A percentile compares a stretch with the other conserved stretches of the same genome.
phyloP scores from a whole-genome alignment of 2,113 vertebrate species.

The Brachyhypopomus occidentalis region DNA sequence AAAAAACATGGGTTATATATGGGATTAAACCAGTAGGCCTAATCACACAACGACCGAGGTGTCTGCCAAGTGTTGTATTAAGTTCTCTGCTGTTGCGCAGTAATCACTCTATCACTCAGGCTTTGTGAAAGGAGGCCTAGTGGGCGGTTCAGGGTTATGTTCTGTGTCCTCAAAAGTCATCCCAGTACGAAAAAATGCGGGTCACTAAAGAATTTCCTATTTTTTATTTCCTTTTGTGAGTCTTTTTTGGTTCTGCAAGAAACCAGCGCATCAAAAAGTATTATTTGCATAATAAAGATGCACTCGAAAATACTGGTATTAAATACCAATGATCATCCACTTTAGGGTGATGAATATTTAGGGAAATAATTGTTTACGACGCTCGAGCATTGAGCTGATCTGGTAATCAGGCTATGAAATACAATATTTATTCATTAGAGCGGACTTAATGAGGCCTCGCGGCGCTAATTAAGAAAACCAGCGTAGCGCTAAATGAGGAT shows the following conservation, averaged over 20 bases:
- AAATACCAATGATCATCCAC: constrained; percentile 95
- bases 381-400: constrained; percentile 98
- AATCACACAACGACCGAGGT: too few relatives aligned
- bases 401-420: constrained; percentile 99
- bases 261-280: constrained; percentile 74
- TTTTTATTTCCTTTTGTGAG: constrained; percentile 41
- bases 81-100: too few relatives aligned
- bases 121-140: background rate
- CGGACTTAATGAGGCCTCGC: constrained; percentile 99
- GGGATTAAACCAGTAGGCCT: too few relatives aligned
- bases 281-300: constrained; percentile 83
- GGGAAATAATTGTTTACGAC: constrained; percentile 99
- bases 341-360: constrained; percentile 95
- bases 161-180: background rate
- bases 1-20: too few relatives aligned
- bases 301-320: constrained; percentile 83
- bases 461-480: constrained; percentile 99
- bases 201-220: background rate
- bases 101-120: background rate
- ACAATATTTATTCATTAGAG: constrained; percentile 99
- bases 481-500: constrained; percentile 99
- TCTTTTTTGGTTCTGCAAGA: constrained; percentile 53
- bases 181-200: constrained; percentile 1
- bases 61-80: too few relatives aligned
- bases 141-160: background rate